These are phyloP conservation scores for Actinemys pallida DNA, from an alignment of 2,113 vertebrate species.

Conservation along the genomic window DNA sequence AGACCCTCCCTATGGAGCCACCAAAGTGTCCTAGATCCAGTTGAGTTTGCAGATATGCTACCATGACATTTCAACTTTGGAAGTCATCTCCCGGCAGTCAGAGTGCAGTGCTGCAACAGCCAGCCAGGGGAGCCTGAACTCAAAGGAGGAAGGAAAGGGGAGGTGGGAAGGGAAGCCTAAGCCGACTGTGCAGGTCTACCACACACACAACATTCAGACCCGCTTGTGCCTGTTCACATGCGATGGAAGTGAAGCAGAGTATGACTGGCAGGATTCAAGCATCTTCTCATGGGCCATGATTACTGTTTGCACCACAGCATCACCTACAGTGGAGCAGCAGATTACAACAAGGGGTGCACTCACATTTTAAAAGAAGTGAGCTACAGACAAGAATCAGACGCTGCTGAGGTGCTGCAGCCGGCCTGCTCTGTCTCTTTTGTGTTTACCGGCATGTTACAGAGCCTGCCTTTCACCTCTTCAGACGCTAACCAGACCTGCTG, in stretches of 20 bases:
- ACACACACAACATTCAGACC: neutral
- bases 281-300: neutral
- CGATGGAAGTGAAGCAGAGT: too few species aligned
- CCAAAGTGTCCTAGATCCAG: neutral
- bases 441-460: neutral
- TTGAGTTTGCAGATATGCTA: neutral
- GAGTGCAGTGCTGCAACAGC: too few species aligned
- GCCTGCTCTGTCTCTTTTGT: neutral
- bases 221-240: too few species aligned
- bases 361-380: neutral
- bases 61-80: neutral
- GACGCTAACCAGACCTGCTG: neutral
- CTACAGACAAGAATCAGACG: neutral
- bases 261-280: too few species aligned
- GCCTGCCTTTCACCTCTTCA: neutral
- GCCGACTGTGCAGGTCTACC: neutral
- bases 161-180: neutral
- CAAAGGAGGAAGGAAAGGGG: neutral
- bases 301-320: neutral
- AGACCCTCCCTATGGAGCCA: neutral
- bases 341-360: neutral
- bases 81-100: accelerated
- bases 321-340: neutral
- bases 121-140: neutral
- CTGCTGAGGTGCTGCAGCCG: neutral